Base-by-base conservation (phyloP, 2,113 vertebrate genomes). In the Grus americana region DNA sequence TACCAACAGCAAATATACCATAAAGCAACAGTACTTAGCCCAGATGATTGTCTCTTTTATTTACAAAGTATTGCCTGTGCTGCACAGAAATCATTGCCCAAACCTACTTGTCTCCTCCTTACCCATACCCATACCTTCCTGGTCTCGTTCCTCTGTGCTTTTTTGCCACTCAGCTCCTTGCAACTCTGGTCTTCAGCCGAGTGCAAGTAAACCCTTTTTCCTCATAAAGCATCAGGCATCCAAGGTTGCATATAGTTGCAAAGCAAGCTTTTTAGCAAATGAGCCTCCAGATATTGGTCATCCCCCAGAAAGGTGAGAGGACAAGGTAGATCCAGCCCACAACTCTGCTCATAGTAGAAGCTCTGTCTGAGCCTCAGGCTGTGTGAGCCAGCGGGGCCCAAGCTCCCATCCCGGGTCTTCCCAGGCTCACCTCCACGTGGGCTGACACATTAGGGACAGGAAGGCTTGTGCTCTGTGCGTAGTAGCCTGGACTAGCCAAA, bases 381-480 rank as follows among this genome's bases (percentile, higher is more conserved):
- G 11, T 66, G 47, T 50, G 36, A 83, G 61, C 55, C 32, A 61
- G 15, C 0, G 0, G 15, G 10, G 17, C 12, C 11, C 30, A 36
- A 63, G 20, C 11, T 68, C 9, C 52, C 30, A 10, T 44, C 36
- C 32, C 4, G 4, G 17, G 10, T 49, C 30, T 81, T 76, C 30
- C 47, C 61, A 63, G 22, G 57, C 27, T 76, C 62, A 50, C n/a
- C 13, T 42, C 61, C 72, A 27, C 1, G 0, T 38, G 38, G 47
- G 63, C 67, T 87, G 65, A 71, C n/a, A 22, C 7, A 7, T 59
- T 17, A 65, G 34, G 63, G 54, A 72, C 38, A 63, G 44, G 44
- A 63, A 66, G 59, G 44, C 17, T 70, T 46, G 23, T 59, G 32
- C 27, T 49, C 32, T 34, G 22, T 5, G 18, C 1, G 0, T 1